Evolutionary conservation across 2,113 vertebrate genomes (phyloP), one percentile per base, ranked within the genome.

Genomic region (Rhinogobius similis): DNA sequence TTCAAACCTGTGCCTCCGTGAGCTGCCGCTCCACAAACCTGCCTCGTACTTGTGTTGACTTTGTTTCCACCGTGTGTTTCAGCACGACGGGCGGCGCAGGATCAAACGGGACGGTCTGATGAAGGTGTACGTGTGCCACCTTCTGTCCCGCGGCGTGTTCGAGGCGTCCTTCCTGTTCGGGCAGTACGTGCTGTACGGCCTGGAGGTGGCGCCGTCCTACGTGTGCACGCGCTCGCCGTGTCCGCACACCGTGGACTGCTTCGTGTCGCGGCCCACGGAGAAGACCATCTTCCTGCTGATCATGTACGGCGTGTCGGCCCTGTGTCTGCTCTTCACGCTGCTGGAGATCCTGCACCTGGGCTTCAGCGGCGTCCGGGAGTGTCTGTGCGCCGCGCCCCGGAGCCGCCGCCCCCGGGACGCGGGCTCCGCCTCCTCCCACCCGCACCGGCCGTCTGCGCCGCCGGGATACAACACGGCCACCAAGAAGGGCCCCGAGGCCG

Each of bases 81-180:
- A 52, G 48, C 94, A 95, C 0, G 94, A 96, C 0, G 96, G 95
- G 0, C 89, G 95, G 0, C 90, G 95, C 4, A 93, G 94, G 11
- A 97, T 97, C 82, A 94, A 95, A 73, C 89, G 95, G 0, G 95
- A 97, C 0, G 96, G 96, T 26, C 90, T 97, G 58, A 96, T 97
- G 96, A 95, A 94, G 0, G 93, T 95, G 0, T 97, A 97, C 0
- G 91, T 97, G 38, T 85, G 95, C 11, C 95, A 96, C 87, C 88
- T 97, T 77, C 72, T 97, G 20, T 90, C 94, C 0, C 94, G 96
- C 4, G 92, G 93, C 0, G 56, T 87, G 53, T 94, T 97, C 29
- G 96, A 97, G 82, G 86, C 27, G 2, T 92, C 91, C 0, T 97
- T 97, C 82, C 92, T 97, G 77, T 92, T 94, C 0, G 96, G 96